A percentile compares a stretch with the other conserved stretches of the same genome.
Evolutionary conservation across 2,797 vertebrate species (phyloP).

Genomic region (Pyrrhura leucotis): DNA sequence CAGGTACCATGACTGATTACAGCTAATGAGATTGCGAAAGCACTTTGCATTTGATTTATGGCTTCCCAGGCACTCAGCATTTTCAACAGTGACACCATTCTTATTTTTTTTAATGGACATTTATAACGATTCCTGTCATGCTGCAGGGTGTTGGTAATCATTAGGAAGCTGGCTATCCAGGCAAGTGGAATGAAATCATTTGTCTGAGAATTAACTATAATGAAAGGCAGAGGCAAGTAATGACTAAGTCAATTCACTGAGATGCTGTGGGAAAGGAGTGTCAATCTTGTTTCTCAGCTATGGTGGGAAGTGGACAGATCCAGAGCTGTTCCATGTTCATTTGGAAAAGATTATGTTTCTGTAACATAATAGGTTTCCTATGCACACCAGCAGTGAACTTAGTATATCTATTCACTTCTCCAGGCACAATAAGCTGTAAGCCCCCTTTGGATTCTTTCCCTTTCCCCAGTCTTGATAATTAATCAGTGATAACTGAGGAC

Average conservation of each 20-base stretch:
- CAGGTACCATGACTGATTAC: background rate
- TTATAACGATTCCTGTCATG: conserved; percentile 9
- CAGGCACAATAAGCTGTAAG: background rate
- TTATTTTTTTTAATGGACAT: conserved; percentile 7
- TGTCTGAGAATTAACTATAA: conserved; percentile 58
- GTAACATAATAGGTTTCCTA: background rate
- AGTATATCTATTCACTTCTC: background rate
- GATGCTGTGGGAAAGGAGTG: conserved; percentile 16
- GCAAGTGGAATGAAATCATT: conserved; percentile 48
- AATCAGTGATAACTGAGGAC: background rate
- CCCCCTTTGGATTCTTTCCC: background rate
- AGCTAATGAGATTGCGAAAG: conserved; percentile 4
- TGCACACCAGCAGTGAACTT: background rate
- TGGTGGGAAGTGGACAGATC: background rate
- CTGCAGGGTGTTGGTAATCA: conserved; percentile 41
- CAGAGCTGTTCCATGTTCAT: background rate
- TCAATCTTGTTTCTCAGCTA: background rate
- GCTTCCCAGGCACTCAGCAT: background rate
- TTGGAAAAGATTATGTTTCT: background rate
- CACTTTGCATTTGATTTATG: background rate
- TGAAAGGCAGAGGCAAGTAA: conserved; percentile 29
- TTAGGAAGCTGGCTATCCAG: background rate
- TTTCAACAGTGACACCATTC: background rate
- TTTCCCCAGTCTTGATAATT: background rate
- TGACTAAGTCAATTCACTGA: conserved; percentile 48